These are phyloP conservation scores for Drosophila oshimai DNA, from an alignment of 1,140 invertebrate genomes.

Conservation along the genomic window DNA sequence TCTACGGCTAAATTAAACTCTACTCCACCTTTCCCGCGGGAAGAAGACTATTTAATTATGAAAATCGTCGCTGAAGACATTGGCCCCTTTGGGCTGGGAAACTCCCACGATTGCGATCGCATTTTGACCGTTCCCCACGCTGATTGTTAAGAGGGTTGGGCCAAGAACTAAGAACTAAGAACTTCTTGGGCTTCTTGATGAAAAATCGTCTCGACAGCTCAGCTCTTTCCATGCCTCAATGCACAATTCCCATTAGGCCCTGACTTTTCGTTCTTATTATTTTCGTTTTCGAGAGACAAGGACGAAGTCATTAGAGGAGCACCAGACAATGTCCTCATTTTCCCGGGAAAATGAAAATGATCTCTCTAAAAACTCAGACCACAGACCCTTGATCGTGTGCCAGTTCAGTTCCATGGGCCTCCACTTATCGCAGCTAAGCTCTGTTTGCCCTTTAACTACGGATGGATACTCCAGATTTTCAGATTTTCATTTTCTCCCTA, in stretches of 20 bases:
- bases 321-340: not conserved
- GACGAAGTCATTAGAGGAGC: slow-evolving; percentile 19
- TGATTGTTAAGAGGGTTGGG: slow-evolving; percentile 24
- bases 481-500: not conserved
- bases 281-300: slow-evolving; percentile 1
- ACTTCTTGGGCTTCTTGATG: slow-evolving; percentile 11
- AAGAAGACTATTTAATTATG: slow-evolving; percentile 68
- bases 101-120: slow-evolving; percentile 66
- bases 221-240: slow-evolving; percentile 25
- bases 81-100: slow-evolving; percentile 52
- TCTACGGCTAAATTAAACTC: slow-evolving; percentile 59
- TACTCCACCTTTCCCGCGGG: slow-evolving; percentile 26
- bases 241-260: slow-evolving; percentile 42
- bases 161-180: not conserved
- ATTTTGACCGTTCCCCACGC: slow-evolving; percentile 31
- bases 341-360: not conserved
- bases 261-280: not conserved
- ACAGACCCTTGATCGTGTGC: slow-evolving; percentile 4
- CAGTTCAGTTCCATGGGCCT: not conserved
- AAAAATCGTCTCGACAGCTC: slow-evolving; percentile 17
- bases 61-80: slow-evolving; percentile 44
- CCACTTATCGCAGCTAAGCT: not conserved
- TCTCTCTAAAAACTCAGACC: not conserved
- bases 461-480: slow-evolving; percentile 34
- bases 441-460: slow-evolving; percentile 6